A percentile compares a stretch with the other conserved stretches of the same genome.
Evolutionary conservation across 2,797 vertebrate genomes (phyloP).

Genomic region (Catharus ustulatus): DNA sequence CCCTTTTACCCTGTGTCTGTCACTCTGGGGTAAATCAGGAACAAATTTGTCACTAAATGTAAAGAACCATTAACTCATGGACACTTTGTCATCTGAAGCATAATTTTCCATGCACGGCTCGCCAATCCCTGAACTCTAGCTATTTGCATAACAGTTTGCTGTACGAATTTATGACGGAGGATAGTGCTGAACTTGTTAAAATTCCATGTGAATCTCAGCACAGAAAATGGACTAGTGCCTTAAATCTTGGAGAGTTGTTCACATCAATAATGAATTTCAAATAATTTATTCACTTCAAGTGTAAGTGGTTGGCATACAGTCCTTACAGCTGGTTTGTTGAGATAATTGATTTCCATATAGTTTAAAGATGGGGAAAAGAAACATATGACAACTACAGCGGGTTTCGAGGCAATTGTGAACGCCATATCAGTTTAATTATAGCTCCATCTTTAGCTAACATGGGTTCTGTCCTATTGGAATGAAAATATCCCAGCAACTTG

Average conservation of each 20-base stretch:
- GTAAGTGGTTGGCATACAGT: slow-evolving; percentile 88
- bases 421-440: slow-evolving; percentile 86
- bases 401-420: slow-evolving; percentile 75
- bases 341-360: slow-evolving; percentile 97
- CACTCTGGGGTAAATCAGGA: slow-evolving; percentile 78
- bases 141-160: slow-evolving; percentile 81
- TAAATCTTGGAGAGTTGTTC: slow-evolving; percentile 83
- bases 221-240: slow-evolving; percentile 75
- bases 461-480: slow-evolving; percentile 81
- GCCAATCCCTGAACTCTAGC: slow-evolving; percentile 43
- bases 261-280: slow-evolving; percentile 92
- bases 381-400: slow-evolving; percentile 78
- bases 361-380: slow-evolving; percentile 86
- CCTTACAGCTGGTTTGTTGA: slow-evolving; percentile 92
- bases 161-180: slow-evolving; percentile 57
- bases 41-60: slow-evolving; percentile 80
- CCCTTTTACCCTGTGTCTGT: slow-evolving; percentile 78
- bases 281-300: slow-evolving; percentile 94
- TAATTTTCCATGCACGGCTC: slow-evolving; percentile 51
- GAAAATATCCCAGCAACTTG: slow-evolving; percentile 82
- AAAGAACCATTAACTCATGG: slow-evolving; percentile 74
- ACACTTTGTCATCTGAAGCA: slow-evolving; percentile 74
- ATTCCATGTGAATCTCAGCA: slow-evolving; percentile 77
- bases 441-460: slow-evolving; percentile 81
- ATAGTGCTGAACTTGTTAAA: slow-evolving; percentile 81